Percentiles rank a stretch among this genome's conserved stretches.
Evolutionary conservation across 2,797 vertebrate genomes (phyloP).

Genomic region (Atherinosoma microstoma): DNA sequence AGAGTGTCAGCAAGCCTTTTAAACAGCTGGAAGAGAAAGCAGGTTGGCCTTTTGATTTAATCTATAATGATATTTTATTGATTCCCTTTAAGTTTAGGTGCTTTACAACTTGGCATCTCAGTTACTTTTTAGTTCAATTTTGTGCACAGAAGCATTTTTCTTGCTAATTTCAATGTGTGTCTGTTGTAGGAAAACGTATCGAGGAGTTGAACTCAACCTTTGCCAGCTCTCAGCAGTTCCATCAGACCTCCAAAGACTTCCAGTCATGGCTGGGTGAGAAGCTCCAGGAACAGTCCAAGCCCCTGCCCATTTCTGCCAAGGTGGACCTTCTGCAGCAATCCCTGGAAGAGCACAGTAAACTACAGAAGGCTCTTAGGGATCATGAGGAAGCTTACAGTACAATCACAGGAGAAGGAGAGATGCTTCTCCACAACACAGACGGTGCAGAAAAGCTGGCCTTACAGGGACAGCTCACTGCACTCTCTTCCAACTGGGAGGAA

Average conservation of each 20-base stretch:
- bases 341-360: slow-evolving; percentile 86
- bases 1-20: slow-evolving; percentile 90
- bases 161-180: slow-evolving; percentile 23
- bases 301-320: slow-evolving; percentile 85
- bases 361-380: slow-evolving; percentile 80
- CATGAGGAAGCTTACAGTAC: slow-evolving; percentile 86
- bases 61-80: slow-evolving; percentile 36
- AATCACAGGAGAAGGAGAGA: slow-evolving; percentile 90
- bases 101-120: too few species aligned
- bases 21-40: slow-evolving; percentile 93
- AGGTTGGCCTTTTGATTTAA: slow-evolving; percentile 83
- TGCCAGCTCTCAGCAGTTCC: slow-evolving; percentile 94
- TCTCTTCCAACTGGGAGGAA: slow-evolving; percentile 91
- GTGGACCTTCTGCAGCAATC: slow-evolving; percentile 83
- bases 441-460: slow-evolving; percentile 90
- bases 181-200: slow-evolving; percentile 86
- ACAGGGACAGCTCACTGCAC: slow-evolving; percentile 88
- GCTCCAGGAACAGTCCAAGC: slow-evolving; percentile 85
- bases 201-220: slow-evolving; percentile 93
- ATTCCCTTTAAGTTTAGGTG: slow-evolving; percentile 5
- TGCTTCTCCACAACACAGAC: slow-evolving; percentile 90
- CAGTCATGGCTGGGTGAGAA: slow-evolving; percentile 90
- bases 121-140: neutral
- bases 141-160: neutral
- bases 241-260: slow-evolving; percentile 94